phyloP scores from a whole-genome alignment of 1,140 invertebrate genomes.

The Aphis craccivora region DNA sequence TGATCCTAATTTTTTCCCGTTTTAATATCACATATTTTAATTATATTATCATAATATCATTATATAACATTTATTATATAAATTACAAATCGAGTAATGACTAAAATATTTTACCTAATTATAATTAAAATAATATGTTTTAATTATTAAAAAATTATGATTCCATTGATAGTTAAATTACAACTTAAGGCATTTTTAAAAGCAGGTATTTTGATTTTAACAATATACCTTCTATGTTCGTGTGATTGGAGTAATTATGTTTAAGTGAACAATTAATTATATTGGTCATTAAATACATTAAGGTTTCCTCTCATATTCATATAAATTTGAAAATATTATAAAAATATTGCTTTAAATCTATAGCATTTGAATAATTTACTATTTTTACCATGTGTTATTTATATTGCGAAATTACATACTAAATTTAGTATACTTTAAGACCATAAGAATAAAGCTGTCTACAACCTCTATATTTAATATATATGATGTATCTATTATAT shows the following conservation, averaged over 20 bases:
- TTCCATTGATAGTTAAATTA: too few species aligned
- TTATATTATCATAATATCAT: too few species aligned
- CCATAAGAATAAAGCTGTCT: not conserved
- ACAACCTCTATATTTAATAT: not conserved
- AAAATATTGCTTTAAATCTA: not conserved
- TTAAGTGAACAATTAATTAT: too few species aligned
- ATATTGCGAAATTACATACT: too few species aligned
- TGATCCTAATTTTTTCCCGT: not conserved
- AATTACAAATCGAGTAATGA: not conserved
- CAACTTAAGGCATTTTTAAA: not conserved
- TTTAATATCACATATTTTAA: not conserved
- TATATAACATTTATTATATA: too few species aligned
- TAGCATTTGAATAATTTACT: not conserved
- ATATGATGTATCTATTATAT: not conserved
- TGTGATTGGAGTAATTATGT: too few species aligned
- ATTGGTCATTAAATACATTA: not conserved
- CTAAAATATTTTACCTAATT: not conserved
- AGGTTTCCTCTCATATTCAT: not conserved
- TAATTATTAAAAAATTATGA: not conserved
- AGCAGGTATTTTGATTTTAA: too few species aligned
- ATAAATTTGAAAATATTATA: not conserved
- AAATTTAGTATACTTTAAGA: not conserved
- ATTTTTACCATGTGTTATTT: not conserved
- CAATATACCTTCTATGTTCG: too few species aligned
- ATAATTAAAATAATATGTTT: not conserved